Conservation (phyloP, 2,113 vertebrate species). For the Pelusios castaneus region DNA sequence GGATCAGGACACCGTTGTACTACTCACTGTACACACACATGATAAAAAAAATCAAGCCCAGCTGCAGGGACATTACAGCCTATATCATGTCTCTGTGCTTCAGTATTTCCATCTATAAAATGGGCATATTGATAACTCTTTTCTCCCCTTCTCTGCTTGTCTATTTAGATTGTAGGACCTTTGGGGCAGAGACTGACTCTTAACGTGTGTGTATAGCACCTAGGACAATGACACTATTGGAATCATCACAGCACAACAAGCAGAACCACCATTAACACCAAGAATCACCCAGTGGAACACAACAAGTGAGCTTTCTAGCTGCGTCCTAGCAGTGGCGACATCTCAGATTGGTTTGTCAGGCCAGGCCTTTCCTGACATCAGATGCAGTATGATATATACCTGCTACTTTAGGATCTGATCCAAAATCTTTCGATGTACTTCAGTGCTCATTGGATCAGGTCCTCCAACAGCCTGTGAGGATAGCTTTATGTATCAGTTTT, state of each 20-base stretch:
- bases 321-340: background rate
- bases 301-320: background rate
- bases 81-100: background rate
- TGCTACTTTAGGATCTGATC: background rate
- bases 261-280: background rate
- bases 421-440: background rate
- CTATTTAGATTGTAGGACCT: fast-evolving
- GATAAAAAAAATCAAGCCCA: background rate
- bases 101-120: background rate
- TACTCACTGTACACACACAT: fast-evolving
- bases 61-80: background rate
- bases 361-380: too few species aligned
- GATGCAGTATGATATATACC: background rate
- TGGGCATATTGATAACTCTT: background rate
- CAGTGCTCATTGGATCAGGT: background rate
- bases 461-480: background rate
- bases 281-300: too few species aligned
- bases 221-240: background rate
- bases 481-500: background rate
- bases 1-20: fast-evolving
- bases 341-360: background rate
- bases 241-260: fast-evolving
- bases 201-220: background rate
- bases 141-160: background rate
- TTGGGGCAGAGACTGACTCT: background rate